Base-by-base conservation (phyloP, 2,888 invertebrate genomes). In the Chalcis sispes region DNA sequence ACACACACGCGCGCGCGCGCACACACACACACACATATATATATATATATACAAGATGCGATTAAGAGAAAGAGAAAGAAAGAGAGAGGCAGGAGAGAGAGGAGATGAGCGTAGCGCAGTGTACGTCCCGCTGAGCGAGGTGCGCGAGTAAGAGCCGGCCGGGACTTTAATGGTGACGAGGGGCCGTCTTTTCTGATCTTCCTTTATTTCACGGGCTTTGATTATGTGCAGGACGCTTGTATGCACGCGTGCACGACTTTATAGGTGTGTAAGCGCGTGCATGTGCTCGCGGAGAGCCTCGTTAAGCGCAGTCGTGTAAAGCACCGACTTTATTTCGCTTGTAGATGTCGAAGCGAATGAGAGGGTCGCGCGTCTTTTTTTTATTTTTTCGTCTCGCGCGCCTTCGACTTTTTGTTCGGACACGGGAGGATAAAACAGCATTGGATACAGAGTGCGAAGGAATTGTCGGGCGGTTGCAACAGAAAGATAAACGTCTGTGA, bases 151-250 rank as follows among this genome's bases (percentile, higher is more conserved):
- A 42, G 36, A 18, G 46, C 13, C 27, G 23, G 23, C 40, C 20
- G 27, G 59, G 69, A 61, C 61, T 71, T 65, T 66, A 70, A 77
- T 64, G 67, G 71, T 75, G 76, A 78, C 50, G 66, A 77, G 74
- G 62, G 58, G 61, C 56, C 73, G 67, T 62, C 69, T 74, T 69
- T 74, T 74, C 62, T 48, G 61, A 62, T 74, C 74, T 69, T 69
- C 50, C 64, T 75, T 75, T 75, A 75, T 69, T 75, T 61, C 42
- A 36, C 64, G 46, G 18, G 52, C 59, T 66, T 70, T 61, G 78
- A 80, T 79, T 79, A 79, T 66, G 79, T 75, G 69, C 61, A 66
- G 72, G 77, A 29, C 54, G 56, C n/a, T 61, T 64, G 36, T 71
- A 18, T 72, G 23, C 36, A n/a, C 46, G n/a, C 56, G 46, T 27